Evolutionary conservation across 2,113 vertebrate genomes (phyloP).

Genomic region (Colistium nudipinnis): DNA sequence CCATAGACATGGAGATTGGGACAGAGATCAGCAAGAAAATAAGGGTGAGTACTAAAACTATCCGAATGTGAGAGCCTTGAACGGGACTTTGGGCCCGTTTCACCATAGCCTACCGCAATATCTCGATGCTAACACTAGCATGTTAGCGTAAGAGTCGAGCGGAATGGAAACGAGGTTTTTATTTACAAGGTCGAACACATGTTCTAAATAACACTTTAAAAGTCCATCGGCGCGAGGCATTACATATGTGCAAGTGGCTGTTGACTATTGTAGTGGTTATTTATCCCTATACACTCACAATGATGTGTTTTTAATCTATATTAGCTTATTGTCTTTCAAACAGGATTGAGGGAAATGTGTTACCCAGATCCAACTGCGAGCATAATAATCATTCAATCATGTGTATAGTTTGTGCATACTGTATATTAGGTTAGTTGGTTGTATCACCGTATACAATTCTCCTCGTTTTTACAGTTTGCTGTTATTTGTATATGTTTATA

Average conservation of each 20-base stretch:
- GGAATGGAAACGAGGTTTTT: constrained; percentile 16
- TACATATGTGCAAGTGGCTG: background rate
- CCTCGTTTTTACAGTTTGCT: no score
- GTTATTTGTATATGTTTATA: no score
- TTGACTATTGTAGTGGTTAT: no score
- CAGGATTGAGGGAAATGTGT: no score
- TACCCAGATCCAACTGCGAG: no score
- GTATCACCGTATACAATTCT: no score
- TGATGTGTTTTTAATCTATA: no score
- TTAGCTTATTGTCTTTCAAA: no score
- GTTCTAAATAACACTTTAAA: background rate
- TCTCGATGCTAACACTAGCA: constrained; percentile 35
- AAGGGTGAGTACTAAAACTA: constrained; percentile 60
- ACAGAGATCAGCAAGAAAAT: constrained; percentile 86
- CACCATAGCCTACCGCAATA: background rate
- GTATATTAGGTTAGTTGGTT: no score
- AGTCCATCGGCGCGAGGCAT: background rate
- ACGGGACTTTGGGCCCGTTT: accelerated
- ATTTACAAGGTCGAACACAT: constrained; percentile 1
- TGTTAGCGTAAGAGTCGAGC: background rate
- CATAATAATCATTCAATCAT: no score
- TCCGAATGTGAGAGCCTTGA: background rate
- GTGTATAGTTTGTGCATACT: no score
- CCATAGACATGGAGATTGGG: constrained; percentile 80
- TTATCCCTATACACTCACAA: no score